Conservation (phyloP, 92 coral and sea anemone species). For the Parazoanthus darwini region DNA sequence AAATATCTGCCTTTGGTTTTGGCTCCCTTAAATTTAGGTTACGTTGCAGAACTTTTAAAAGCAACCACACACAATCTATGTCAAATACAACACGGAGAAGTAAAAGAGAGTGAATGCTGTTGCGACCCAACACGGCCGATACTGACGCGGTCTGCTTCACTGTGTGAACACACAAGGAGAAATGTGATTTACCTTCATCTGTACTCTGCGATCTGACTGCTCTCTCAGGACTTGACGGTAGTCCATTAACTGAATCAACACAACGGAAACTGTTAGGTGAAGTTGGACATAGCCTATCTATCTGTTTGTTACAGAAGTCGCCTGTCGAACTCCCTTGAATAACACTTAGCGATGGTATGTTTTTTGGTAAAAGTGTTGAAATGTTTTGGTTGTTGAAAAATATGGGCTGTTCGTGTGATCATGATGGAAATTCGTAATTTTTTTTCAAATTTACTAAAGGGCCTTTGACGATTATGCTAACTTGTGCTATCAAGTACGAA, state of each 20-base stretch:
- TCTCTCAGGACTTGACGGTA: constrained; percentile 15
- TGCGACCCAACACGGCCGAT: too few relatives aligned
- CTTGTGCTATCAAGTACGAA: too few relatives aligned
- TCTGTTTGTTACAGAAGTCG: not conserved
- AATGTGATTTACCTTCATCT: constrained; percentile 10
- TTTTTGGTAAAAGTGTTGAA: not conserved
- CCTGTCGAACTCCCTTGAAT: not conserved
- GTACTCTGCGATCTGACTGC: constrained; percentile 27
- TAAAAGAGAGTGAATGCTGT: too few relatives aligned
- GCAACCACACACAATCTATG: not conserved
- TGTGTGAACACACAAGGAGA: not conserved
- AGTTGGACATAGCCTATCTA: not conserved
- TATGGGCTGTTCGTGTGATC: not conserved
- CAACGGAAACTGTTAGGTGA: not conserved
- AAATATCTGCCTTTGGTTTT: not conserved
- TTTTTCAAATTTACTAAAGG: too few relatives aligned
- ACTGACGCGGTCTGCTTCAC: not conserved
- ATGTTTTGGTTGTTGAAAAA: not conserved
- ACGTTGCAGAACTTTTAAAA: too few relatives aligned
- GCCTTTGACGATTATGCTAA: too few relatives aligned
- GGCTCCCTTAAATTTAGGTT: not conserved
- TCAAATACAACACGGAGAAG: too few relatives aligned
- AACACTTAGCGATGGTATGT: not conserved
- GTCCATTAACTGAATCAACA: constrained; percentile 6
- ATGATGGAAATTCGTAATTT: too few relatives aligned